Evolutionary conservation across 2,113 vertebrate genomes (phyloP).

Genomic region (Neolamprologus toae): DNA sequence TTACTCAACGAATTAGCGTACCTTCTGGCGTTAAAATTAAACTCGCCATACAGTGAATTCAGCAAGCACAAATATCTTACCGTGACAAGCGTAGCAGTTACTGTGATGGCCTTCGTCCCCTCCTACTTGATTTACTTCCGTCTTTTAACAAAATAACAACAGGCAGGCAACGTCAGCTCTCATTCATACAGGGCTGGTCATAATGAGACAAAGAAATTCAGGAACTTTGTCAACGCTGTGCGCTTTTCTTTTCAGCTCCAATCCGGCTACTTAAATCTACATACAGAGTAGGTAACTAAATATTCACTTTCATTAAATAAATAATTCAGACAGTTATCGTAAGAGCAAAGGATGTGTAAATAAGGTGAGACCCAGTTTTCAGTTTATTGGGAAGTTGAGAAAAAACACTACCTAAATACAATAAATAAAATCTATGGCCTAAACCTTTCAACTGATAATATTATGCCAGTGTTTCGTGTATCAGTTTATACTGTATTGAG

Average conservation of each 20-base stretch:
- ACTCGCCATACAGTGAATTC: background rate
- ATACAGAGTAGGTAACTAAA: background rate
- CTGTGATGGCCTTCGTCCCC: constrained; percentile 59
- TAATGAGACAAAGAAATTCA: background rate
- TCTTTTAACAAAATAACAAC: constrained; percentile 29
- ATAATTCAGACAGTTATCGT: background rate
- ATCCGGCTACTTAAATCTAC: background rate
- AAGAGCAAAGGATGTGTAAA: background rate
- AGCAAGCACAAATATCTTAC: constrained; percentile 46
- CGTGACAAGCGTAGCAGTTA: constrained; percentile 37
- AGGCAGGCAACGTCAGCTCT: constrained; percentile 1
- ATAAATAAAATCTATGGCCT: background rate
- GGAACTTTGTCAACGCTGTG: background rate
- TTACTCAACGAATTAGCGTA: constrained; percentile 27
- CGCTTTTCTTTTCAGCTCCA: background rate
- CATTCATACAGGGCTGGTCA: background rate
- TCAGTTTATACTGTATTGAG: background rate
- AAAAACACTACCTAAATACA: background rate
- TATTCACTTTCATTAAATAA: background rate
- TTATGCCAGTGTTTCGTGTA: background rate
- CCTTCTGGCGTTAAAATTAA: constrained; percentile 36
- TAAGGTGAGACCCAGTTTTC: background rate
- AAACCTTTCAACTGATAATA: background rate
- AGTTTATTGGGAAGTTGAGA: background rate
- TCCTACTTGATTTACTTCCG: constrained; percentile 69